Base-by-base conservation (phyloP, 2,113 vertebrate genomes). In the Rostratula benghalensis region DNA sequence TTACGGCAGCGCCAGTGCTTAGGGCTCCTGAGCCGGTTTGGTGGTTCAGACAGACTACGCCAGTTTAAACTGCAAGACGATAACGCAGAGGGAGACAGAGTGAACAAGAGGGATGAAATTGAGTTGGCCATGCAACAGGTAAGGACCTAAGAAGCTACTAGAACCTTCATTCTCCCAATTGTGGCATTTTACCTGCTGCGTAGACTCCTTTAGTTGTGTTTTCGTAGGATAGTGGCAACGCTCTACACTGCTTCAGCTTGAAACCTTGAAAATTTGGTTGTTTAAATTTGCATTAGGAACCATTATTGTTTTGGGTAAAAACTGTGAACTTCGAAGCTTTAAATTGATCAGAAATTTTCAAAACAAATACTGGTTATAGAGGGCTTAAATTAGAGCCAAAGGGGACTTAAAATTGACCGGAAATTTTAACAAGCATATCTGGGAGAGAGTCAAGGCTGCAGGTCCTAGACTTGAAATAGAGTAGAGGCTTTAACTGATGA, bases 91-190 rank as follows among this genome's bases (percentile, higher is more conserved):
- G 98, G 98, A 64, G 99, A 99, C 50, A 97, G 98, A 22, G 97
- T 99, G 65, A 99, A 98, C 96, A 98, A 90, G 83, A 98, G 97
- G 78, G 99, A 99, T 95, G 99, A 99, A 95, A 98, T 98, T 45
- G 99, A 99, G 92, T 97, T 99, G 76, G 98, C 99, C 73, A 98
- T 99, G 98, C 99, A 99, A 22, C 99, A 99, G 98, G 99, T 99
- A 88, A 93, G 91, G 45, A 53, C 33, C 30, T 8, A 33, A 61
- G 50, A 70, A 89, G 41, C 10, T 82, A 28, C 19, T 48, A 37
- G 37, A 70, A 50, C 27, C 13, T 60, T 89, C 37, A 59, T 25
- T 41, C 37, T 88, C 23, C 23, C 64, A 56, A 53, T 10, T 69
- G 41, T 76, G 63, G 45, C 11, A 5, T 54, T 61, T 76, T 57